Conservation (phyloP, 1,140 invertebrate genomes). For the Drosophila navojoa region DNA sequence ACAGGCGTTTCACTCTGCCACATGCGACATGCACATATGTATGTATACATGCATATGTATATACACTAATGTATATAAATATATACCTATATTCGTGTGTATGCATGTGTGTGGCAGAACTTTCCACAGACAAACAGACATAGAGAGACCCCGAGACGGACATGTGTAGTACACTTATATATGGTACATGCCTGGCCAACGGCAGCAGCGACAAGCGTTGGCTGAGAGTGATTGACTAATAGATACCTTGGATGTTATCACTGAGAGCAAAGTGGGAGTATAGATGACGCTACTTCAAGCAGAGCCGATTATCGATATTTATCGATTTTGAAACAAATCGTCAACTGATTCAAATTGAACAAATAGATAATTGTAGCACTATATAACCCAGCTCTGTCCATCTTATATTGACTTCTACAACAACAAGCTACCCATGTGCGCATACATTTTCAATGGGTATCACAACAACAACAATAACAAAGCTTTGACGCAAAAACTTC, state of each 20-base stretch:
- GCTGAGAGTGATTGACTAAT: background rate
- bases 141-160: conserved; percentile 9
- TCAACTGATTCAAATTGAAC: too few relatives aligned
- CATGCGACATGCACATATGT: too few relatives aligned
- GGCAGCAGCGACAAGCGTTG: conserved; percentile 9
- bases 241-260: background rate
- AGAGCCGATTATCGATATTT: too few relatives aligned
- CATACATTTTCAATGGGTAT: background rate
- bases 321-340: too few relatives aligned
- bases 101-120: conserved; percentile 1
- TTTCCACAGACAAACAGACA: conserved; percentile 15
- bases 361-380: too few relatives aligned
- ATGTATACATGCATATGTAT: too few relatives aligned
- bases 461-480: conserved; percentile 52
- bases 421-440: conserved; percentile 35
- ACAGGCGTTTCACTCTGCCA: conserved; percentile 53
- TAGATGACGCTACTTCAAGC: too few relatives aligned
- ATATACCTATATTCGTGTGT: too few relatives aligned
- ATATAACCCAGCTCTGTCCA: too few relatives aligned
- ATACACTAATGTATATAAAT: too few relatives aligned
- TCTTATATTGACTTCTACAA: conserved; percentile 1
- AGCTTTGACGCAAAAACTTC: conserved; percentile 76
- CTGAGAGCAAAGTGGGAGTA: too few relatives aligned
- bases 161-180: conserved; percentile 24
- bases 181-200: conserved; percentile 41